Evolutionary conservation across 2,113 vertebrate genomes (phyloP).

Genomic region (Stegostoma tigrinum): DNA sequence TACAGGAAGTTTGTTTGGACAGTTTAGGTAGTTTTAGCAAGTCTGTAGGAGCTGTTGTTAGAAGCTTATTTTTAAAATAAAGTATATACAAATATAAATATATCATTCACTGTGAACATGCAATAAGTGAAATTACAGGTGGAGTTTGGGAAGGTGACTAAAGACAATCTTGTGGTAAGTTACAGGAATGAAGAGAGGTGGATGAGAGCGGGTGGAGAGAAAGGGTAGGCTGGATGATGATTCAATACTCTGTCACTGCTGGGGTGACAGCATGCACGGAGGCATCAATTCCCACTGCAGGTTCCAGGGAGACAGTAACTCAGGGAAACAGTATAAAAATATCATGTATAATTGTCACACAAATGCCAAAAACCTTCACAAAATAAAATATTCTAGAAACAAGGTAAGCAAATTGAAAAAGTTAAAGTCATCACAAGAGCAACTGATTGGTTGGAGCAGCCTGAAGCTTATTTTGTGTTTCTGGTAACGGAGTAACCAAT

Average conservation of each 20-base stretch:
- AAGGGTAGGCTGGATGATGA: neutral
- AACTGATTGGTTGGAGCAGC: no score
- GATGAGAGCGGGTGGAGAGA: neutral
- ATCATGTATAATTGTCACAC: neutral
- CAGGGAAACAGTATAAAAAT: neutral
- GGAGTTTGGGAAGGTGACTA: neutral
- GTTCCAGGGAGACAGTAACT: neutral
- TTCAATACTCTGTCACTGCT: neutral
- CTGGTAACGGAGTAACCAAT: neutral
- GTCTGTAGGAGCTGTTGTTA: neutral
- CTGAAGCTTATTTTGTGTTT: neutral
- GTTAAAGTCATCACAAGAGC: neutral
- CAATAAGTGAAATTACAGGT: neutral
- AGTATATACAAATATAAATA: neutral
- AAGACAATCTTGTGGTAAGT: neutral
- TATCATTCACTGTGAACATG: neutral
- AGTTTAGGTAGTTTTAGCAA: neutral
- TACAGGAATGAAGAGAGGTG: neutral
- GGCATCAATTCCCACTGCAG: neutral
- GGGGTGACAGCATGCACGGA: neutral
- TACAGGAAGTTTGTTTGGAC: neutral
- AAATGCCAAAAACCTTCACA: neutral
- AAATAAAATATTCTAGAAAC: neutral
- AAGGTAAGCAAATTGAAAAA: neutral
- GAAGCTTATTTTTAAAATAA: neutral